Evolutionary conservation across 2,888 invertebrate species (phyloP).

Genomic region (Punctoribates punctum): DNA sequence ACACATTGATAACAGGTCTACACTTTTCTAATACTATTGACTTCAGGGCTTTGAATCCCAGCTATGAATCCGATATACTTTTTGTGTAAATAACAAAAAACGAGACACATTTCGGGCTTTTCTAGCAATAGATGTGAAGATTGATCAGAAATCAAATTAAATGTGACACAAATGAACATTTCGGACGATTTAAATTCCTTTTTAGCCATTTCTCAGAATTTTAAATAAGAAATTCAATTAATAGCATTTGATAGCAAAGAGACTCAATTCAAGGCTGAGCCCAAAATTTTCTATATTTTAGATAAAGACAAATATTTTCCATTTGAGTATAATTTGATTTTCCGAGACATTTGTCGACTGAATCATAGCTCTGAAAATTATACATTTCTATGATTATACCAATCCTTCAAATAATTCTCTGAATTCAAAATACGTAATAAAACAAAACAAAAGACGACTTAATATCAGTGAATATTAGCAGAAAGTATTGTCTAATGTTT

Average conservation of each 20-base stretch:
- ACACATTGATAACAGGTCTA: neutral
- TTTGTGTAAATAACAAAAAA: conserved; percentile 26
- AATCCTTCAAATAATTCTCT: no score
- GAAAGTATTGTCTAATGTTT: no score
- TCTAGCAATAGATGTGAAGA: neutral
- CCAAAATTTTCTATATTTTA: no score
- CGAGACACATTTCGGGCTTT: neutral
- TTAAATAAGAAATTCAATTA: neutral
- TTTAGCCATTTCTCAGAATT: neutral
- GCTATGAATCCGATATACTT: neutral
- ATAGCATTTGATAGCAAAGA: neutral
- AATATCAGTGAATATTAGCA: no score
- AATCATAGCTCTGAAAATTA: no score
- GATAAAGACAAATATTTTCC: no score
- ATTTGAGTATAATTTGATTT: no score
- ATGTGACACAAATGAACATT: conserved; percentile 1
- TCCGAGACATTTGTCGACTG: no score
- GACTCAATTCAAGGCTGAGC: no score
- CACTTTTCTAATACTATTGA: conserved; percentile 21
- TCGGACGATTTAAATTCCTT: neutral
- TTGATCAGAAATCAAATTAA: conserved; percentile 3
- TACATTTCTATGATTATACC: no score
- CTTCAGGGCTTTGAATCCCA: conserved; percentile 22
- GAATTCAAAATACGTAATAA: no score
- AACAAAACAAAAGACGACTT: no score